Evolutionary conservation across 2,888 invertebrate genomes (phyloP), one percentile per base, ranked within the genome.

Genomic region (Incurvaria masculella): DNA sequence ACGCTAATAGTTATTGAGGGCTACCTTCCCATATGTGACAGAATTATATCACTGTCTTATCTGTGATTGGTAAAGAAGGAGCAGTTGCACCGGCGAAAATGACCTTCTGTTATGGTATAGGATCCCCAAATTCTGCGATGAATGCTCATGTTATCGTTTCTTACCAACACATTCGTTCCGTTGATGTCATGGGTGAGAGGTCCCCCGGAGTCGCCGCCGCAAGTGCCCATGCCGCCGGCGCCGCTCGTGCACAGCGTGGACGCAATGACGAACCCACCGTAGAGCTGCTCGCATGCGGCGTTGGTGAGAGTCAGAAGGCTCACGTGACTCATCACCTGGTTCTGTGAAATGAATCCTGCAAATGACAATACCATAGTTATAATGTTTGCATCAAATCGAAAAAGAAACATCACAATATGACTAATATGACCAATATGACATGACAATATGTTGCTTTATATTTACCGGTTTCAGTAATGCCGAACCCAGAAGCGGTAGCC

Each of bases 221-320:
- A 82, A 2, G 78, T 75, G 0, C 79, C 75, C n/a, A 64, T 67
- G 0, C 67, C 64, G 0, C 63, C 62, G 1, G 56, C 49, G 0
- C 80, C 81, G 18, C 63, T 62, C 21, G 75, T 72, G 53, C 82
- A 82, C 10, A 82, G 55, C 52, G 81, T 76, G 45, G 67, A 69
- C 8, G 57, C 59, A 18, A 68, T 64, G 20, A 81, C 63, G 0
- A 57, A 48, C 2, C 73, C 59, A 1, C 65, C 59, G 55, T 69
- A 79, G 45, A 64, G 64, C 3, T 57, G 58, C 55, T 76, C 74
- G 55, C 82, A 82, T 2, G 59, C 61, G 0, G 55, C 46, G 51
- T 80, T 79, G 2, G 63, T 62, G 42, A 80, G 66, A 21, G 81
- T 56, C 0, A 54, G 57, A 6, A 70, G 56, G 6, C n/a, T 48